These are phyloP conservation scores for Staurois parvus DNA, from an alignment of 2,797 vertebrate genomes.

Conservation along the genomic window DNA sequence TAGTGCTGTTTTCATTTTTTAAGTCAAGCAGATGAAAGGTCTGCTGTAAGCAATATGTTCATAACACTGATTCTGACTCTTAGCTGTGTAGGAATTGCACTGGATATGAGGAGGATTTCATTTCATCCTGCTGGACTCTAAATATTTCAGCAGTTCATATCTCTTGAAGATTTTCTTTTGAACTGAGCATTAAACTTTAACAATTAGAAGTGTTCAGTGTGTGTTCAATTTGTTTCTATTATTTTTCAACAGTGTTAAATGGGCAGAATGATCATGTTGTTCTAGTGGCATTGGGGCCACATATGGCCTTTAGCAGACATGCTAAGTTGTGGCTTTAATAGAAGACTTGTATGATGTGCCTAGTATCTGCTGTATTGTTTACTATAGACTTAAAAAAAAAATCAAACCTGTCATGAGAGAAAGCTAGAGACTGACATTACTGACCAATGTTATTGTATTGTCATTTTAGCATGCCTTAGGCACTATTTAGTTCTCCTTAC, in stretches of 20 bases:
- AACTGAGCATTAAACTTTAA: constrained; percentile 6
- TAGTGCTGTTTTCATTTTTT: background rate
- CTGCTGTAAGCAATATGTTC: background rate
- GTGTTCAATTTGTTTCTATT: background rate
- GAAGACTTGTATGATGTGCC: background rate
- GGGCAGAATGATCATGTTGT: background rate
- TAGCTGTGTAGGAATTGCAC: background rate
- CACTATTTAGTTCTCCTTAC: too few relatives aligned
- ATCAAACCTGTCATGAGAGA: background rate
- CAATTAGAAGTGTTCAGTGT: background rate
- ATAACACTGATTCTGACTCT: background rate
- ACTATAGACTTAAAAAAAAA: background rate
- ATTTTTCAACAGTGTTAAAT: background rate
- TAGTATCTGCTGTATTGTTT: background rate
- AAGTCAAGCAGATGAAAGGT: background rate
- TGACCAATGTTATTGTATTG: too few relatives aligned
- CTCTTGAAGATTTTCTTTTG: background rate
- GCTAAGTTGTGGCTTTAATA: too few relatives aligned
- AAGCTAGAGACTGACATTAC: background rate
- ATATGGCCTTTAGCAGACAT: background rate
- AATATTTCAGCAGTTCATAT: constrained; percentile 12
- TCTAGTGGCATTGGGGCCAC: background rate
- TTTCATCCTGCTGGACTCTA: background rate
- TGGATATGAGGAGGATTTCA: background rate
- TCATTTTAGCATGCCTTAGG: too few relatives aligned